A percentile compares a stretch with the other conserved stretches of the same genome.
These are phyloP conservation scores for Perccottus glenii DNA, from an alignment of 2,113 vertebrate species.

Conservation along the genomic window DNA sequence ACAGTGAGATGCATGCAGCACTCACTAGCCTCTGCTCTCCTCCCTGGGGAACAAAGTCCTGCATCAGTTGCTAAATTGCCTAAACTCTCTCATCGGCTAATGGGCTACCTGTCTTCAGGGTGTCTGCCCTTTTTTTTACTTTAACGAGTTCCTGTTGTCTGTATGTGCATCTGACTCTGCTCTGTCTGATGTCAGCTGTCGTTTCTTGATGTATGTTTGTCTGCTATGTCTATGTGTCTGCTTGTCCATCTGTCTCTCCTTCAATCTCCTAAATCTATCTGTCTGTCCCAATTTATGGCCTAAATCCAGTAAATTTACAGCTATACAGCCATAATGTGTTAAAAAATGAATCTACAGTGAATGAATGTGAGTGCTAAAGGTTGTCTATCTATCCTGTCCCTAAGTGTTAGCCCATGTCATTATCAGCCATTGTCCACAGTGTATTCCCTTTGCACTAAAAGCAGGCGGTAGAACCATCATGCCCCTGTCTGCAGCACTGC, in stretches of 20 bases:
- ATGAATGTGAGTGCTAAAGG: no score
- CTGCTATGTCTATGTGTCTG: conserved; percentile 19
- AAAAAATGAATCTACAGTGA: no score
- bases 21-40: conserved; percentile 17
- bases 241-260: conserved; percentile 10
- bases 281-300: conserved; percentile 8
- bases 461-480: no score
- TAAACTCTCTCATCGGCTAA: conserved; percentile 66
- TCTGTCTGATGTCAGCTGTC: conserved; percentile 54
- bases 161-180: conserved; percentile 25
- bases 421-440: no score
- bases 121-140: conserved; percentile 47
- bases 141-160: conserved; percentile 54
- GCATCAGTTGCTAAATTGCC: conserved; percentile 69
- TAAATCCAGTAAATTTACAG: not conserved
- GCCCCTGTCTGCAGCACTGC: no score
- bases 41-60: conserved; percentile 50
- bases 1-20: conserved; percentile 10
- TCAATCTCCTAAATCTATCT: conserved; percentile 1
- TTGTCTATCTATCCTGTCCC: no score
- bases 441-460: no score
- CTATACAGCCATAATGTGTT: no score
- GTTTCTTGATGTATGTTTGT: conserved; percentile 22
- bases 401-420: no score
- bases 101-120: conserved; percentile 58